A percentile compares a stretch with the other conserved stretches of the same genome.
phyloP scores from a whole-genome alignment of 2,888 invertebrate genomes.

The Tholera decimalis region DNA sequence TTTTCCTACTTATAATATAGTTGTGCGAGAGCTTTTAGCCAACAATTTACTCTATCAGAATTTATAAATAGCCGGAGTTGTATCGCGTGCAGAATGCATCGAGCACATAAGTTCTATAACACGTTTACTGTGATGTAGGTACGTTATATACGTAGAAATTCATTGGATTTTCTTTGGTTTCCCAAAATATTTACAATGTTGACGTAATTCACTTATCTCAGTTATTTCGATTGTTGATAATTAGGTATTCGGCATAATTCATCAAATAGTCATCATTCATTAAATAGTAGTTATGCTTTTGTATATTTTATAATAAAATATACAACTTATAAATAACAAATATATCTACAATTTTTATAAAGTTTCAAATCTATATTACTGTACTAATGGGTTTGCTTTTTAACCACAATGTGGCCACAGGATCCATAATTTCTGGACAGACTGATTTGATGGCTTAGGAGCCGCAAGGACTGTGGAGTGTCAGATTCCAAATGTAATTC shows the following conservation, averaged over 20 bases:
- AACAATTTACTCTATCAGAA: neutral
- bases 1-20: too few species aligned
- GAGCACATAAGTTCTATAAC: too few species aligned
- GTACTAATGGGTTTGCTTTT: neutral
- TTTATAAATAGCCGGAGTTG: constrained; percentile 1
- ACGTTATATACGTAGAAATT: too few species aligned
- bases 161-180: constrained; percentile 10
- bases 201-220: constrained; percentile 41
- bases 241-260: constrained; percentile 23
- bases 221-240: constrained; percentile 24
- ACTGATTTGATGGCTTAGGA: neutral
- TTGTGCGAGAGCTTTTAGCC: too few species aligned
- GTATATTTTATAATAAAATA: too few species aligned
- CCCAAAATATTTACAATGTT: constrained; percentile 25
- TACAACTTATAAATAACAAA: too few species aligned
- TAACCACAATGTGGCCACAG: neutral
- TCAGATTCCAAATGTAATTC: neutral
- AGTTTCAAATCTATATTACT: neutral
- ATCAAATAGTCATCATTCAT: too few species aligned
- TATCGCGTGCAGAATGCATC: too few species aligned
- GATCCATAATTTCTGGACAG: neutral
- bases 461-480: neutral
- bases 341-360: too few species aligned
- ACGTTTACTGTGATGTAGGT: too few species aligned
- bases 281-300: too few species aligned